A percentile compares a stretch with the other conserved stretches of the same genome.
phyloP scores from a whole-genome alignment of 2,888 invertebrate genomes.

The Polydrusus cervinus region DNA sequence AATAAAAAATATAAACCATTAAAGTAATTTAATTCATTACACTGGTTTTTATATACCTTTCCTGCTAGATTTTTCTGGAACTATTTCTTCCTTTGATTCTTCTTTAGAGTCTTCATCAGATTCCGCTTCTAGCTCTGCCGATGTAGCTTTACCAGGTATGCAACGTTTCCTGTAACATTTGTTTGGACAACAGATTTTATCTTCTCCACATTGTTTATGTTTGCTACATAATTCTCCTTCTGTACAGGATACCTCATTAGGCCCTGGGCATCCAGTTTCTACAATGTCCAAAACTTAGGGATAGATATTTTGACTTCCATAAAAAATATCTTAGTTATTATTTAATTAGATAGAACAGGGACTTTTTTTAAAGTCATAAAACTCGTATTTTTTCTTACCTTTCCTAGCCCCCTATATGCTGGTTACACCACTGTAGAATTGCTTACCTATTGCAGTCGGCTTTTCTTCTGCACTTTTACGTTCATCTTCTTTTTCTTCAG shows the following conservation, averaged over 20 bases:
- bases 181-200: constrained; percentile 40
- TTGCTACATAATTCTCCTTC: constrained; percentile 37
- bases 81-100: constrained; percentile 4
- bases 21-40: background rate
- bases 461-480: constrained; percentile 17
- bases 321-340: constrained; percentile 10
- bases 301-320: background rate
- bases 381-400: no score
- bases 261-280: constrained; percentile 34
- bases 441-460: constrained; percentile 30
- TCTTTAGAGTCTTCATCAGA: constrained; percentile 29
- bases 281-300: background rate
- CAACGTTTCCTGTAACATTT: constrained; percentile 45
- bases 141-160: constrained; percentile 21
- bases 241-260: constrained; percentile 18
- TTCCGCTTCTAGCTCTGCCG: constrained; percentile 32
- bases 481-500: constrained; percentile 32
- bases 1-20: background rate
- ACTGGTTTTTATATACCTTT: background rate
- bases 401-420: no score
- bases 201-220: constrained; percentile 34
- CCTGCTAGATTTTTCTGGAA: background rate
- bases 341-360: background rate
- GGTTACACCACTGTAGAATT: no score
- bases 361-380: no score